Percentiles rank a stretch among this genome's conserved stretches.
phyloP scores from a whole-genome alignment of 2,113 vertebrate species.

The Tursiops truncatus region DNA sequence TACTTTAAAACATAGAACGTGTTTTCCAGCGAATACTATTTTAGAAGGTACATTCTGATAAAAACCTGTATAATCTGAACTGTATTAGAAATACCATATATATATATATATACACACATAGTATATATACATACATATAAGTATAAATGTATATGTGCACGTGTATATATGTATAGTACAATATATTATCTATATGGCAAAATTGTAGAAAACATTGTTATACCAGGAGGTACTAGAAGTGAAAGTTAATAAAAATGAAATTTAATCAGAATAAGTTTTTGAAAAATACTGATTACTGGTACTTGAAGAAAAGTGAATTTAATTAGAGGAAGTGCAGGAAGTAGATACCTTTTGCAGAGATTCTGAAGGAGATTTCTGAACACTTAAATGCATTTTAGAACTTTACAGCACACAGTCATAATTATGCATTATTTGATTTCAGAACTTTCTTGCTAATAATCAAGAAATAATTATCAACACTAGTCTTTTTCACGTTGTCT shows the following conservation, averaged over 20 bases:
- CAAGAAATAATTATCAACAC: background rate
- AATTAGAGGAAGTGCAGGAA: conserved; percentile 43
- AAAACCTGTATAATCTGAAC: background rate
- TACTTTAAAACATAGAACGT: background rate
- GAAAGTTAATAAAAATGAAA: background rate
- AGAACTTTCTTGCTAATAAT: background rate
- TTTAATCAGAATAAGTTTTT: conserved; percentile 10
- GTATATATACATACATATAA: background rate
- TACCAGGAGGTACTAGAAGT: background rate
- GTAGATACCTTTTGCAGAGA: background rate
- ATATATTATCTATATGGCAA: background rate
- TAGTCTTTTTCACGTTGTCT: background rate
- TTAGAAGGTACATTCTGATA: background rate
- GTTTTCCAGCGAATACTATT: background rate
- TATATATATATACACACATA: background rate
- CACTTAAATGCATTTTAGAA: conserved; percentile 44
- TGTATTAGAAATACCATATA: background rate
- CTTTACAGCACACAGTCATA: background rate
- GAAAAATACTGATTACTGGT: conserved; percentile 31
- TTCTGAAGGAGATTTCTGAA: conserved; percentile 35
- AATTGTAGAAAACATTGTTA: background rate
- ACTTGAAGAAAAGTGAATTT: conserved; percentile 58
- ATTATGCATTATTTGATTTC: conserved; percentile 19
- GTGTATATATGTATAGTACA: background rate
- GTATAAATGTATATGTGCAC: background rate